A percentile compares a stretch with the other conserved stretches of the same genome.
These are phyloP conservation scores for Pyrocephalus nanus DNA, from an alignment of 2,797 vertebrate species.

Conservation along the genomic window DNA sequence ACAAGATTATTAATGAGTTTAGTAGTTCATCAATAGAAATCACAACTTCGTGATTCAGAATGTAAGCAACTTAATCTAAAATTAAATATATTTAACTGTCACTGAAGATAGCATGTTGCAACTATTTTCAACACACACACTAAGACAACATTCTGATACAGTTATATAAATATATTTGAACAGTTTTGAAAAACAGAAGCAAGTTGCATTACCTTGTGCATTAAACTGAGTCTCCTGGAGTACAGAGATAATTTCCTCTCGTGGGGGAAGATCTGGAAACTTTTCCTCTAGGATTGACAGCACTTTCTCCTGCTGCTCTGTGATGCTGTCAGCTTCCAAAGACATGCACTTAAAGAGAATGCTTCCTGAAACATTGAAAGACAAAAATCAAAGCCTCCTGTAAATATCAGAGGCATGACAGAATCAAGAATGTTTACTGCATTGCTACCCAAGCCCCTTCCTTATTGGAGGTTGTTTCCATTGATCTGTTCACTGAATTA, in stretches of 20 bases:
- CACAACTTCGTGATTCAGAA: neutral
- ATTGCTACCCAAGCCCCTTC: neutral
- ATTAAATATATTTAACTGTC: neutral
- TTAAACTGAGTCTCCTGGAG: constrained; percentile 71
- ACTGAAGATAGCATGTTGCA: neutral
- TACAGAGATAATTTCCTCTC: constrained; percentile 72
- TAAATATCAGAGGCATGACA: neutral
- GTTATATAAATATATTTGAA: neutral
- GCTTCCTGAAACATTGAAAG: constrained; percentile 78
- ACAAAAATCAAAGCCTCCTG: neutral
- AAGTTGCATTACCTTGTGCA: constrained; percentile 65
- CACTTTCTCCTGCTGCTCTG: constrained; percentile 81
- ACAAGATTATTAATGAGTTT: neutral
- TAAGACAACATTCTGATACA: neutral
- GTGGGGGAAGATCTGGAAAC: constrained; percentile 76
- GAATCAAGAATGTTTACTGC: neutral
- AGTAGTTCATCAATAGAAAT: neutral
- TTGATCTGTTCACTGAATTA: neutral
- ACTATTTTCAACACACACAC: neutral
- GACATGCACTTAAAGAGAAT: constrained; percentile 81
- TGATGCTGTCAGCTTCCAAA: constrained; percentile 75
- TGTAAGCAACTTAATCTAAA: neutral
- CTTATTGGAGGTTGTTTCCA: neutral
- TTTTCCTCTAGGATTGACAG: constrained; percentile 79
- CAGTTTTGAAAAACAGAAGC: neutral